Evolutionary conservation across 2,888 invertebrate genomes (phyloP), one percentile per base, ranked within the genome.

Genomic region (Caenorhabditis angaria): DNA sequence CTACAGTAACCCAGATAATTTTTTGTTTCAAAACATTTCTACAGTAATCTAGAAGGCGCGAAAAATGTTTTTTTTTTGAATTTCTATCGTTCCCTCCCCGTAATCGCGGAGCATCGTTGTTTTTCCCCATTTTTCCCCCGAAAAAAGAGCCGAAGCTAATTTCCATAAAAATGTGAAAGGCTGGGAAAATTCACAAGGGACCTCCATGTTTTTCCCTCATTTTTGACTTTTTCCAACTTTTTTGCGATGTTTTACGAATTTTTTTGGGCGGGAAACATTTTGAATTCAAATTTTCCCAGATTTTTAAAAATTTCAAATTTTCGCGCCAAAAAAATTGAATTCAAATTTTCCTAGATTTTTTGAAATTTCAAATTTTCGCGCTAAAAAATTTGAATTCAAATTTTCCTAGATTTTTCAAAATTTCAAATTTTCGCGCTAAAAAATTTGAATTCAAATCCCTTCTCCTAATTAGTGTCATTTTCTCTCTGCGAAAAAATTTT

Each of bases 381-480:
- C 6, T 8, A 32, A 32, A 32, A 8, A 8, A 32, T 32, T 32
- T 32, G 12, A 12, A 8, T 32, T 41, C 41, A 6, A 41, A 41
- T 14, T 10, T 14, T 5, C 3, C 14, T 3, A 18, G 41, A 18
- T 3, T 18, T 18, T 41, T 41, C 18, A 18, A 41, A 41, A 41
- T 10, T 12, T 6, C 3, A 5, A 41, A 6, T 14, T 2, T 41
- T 41, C 41, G n/a, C n/a, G n/a, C n/a, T n/a, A n/a, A n/a, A n/a
- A n/a, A n/a, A n/a, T n/a, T n/a, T n/a, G n/a, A n/a, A n/a, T n/a
- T n/a, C n/a, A n/a, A n/a, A n/a, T n/a, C n/a, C n/a, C 41, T 32
- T 32, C 32, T 12, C 32, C 41, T 41, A 41, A 41, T 41, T 41
- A 41, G 41, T 41, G 41, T 41, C 41, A 41, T 41, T 41, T 41